Evolutionary conservation across 2,113 vertebrate species (phyloP).

Genomic region (Polypterus bichir): DNA sequence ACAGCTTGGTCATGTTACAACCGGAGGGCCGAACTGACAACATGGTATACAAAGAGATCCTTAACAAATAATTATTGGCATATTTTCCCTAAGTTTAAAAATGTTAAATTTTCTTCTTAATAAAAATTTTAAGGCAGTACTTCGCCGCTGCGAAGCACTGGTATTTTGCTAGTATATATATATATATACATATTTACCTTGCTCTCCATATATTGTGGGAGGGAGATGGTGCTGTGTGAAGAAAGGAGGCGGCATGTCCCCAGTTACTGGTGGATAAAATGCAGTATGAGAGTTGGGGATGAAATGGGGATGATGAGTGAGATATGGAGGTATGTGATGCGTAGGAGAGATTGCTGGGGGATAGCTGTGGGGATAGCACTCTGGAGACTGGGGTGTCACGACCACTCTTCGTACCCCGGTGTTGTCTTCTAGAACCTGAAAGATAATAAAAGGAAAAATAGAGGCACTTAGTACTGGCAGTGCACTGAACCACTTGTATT

Average conservation of each 20-base stretch:
- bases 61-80: no score
- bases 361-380: constrained; percentile 90
- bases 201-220: constrained; percentile 77
- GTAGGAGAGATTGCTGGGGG: constrained; percentile 88
- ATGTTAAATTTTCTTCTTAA: no score
- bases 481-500: no score
- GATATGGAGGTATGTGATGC: constrained; percentile 82
- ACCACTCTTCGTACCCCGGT: constrained; percentile 90
- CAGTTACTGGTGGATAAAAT: constrained; percentile 86
- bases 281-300: constrained; percentile 84
- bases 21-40: no score
- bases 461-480: background rate
- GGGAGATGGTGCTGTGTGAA: constrained; percentile 89
- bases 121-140: no score
- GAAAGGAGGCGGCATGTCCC: constrained; percentile 81
- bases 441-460: background rate
- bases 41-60: no score
- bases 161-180: no score
- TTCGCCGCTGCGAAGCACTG: no score
- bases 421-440: constrained; percentile 87
- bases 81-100: no score
- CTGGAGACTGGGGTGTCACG: constrained; percentile 89
- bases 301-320: constrained; percentile 82
- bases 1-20: no score
- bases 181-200: constrained; percentile 63